Base-by-base conservation (phyloP, 1,140 invertebrate species). In the Marisa cornuarietis region DNA sequence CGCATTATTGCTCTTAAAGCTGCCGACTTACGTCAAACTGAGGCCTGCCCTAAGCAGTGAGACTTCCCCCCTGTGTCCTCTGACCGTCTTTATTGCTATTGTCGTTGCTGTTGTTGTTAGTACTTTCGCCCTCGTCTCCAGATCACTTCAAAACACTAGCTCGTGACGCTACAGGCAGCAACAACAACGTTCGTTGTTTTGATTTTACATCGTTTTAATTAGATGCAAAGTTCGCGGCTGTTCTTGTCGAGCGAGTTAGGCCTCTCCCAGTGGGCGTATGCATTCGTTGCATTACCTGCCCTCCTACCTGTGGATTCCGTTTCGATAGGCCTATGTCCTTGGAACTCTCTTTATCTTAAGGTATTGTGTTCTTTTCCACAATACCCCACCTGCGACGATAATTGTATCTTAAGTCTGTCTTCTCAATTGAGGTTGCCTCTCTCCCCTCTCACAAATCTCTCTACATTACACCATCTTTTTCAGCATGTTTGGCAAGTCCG, bases 241-340 rank as follows among this genome's bases (percentile, higher is more conserved):
- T 52, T 42, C 18, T 20, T 52, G 49, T 22, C 26, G 16, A 74
- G 14, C 16, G 14, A 16, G n/a, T 42, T 7, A n/a, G 24, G 14
- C 61, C 73, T 75, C 73, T 75, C 73, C 61, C 73, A 54, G 1
- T 75, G 11, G 52, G 49, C 61, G 49, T 75, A 14, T 75, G 51
- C 61, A 49, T 58, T 51, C 58, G 49, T 75, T 24, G 52, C 51
- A 6, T 51, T 75, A 49, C n/a, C 73, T 75, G 49, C 14, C 73
- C 8, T 49, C n/a, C 71, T 73, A 24, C 51, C 10, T 73, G 24
- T 73, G 24, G 8, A n/a, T 69, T 13, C 42, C 2, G 24, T 13
- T 69, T n/a, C 42, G 1, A 14, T 14, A 14, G 16, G 14, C 26
- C 24, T 26, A 7, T 71, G 18, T 42, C 42, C 16, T 31, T 42